Percentiles rank a stretch among this genome's conserved stretches.
phyloP scores from a whole-genome alignment of 2,797 vertebrate genomes.

The Podarcis lilfordi region DNA sequence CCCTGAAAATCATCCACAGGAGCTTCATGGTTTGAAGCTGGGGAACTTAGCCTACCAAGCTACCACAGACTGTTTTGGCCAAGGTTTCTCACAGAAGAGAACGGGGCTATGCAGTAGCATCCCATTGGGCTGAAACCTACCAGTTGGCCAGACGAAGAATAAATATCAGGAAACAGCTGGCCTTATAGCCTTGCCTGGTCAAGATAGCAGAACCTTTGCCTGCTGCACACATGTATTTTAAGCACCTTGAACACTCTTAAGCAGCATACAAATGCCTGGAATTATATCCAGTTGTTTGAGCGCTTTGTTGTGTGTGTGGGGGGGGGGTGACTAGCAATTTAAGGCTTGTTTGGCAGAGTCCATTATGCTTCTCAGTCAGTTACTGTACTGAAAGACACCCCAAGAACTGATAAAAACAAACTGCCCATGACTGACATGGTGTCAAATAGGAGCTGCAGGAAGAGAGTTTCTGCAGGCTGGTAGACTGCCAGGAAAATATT shows the following conservation, averaged over 20 bases:
- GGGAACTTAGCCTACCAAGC: background rate
- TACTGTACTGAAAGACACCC: background rate
- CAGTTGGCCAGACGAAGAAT: background rate
- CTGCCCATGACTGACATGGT: background rate
- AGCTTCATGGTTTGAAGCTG: background rate
- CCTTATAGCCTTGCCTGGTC: background rate
- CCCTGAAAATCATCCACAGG: background rate
- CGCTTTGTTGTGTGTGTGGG: no score
- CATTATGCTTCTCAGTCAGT: background rate
- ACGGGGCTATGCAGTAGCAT: background rate
- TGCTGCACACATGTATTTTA: background rate
- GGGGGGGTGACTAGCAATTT: background rate
- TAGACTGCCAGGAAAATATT: background rate
- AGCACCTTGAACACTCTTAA: background rate
- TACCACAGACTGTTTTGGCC: background rate
- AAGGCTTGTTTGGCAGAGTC: background rate
- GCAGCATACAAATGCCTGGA: background rate
- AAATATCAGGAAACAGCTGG: background rate
- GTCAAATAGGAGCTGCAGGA: background rate
- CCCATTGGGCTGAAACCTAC: background rate
- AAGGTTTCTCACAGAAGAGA: background rate
- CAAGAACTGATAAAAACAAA: background rate
- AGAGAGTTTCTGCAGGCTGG: no score
- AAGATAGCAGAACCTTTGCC: background rate
- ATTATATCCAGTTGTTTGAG: background rate